Evolutionary conservation across 2,888 invertebrate genomes (phyloP).

Genomic region (Apamea epomidion): DNA sequence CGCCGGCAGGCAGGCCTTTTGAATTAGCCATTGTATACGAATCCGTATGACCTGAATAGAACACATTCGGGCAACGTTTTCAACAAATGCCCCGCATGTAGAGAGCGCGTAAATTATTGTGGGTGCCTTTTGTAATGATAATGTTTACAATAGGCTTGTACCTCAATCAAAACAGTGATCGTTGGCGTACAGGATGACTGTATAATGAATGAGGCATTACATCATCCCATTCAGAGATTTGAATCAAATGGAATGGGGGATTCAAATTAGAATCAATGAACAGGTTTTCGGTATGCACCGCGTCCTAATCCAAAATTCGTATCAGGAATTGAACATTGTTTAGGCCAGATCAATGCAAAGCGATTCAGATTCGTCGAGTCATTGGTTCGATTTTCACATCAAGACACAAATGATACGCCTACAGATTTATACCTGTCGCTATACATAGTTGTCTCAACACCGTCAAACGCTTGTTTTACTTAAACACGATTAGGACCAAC

Average conservation of each 20-base stretch:
- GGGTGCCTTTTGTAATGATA: slow-evolving; percentile 49
- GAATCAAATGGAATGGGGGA: slow-evolving; percentile 25
- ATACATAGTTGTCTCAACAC: slow-evolving; percentile 1
- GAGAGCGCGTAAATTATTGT: slow-evolving; percentile 48
- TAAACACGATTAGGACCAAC: slow-evolving; percentile 29
- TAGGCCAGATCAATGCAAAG: slow-evolving; percentile 23
- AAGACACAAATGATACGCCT: slow-evolving; percentile 17
- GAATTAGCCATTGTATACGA: slow-evolving; percentile 51
- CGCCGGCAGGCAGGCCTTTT: slow-evolving; percentile 36
- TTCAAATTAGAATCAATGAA: slow-evolving; percentile 49
- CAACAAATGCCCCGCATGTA: slow-evolving; percentile 49
- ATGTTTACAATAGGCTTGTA: slow-evolving; percentile 45
- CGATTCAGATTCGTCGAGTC: slow-evolving; percentile 24
- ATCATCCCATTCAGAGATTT: slow-evolving; percentile 41
- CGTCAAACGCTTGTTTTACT: slow-evolving; percentile 30
- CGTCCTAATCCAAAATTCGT: slow-evolving; percentile 21
- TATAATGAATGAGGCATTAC: slow-evolving; percentile 36
- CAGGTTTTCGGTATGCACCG: slow-evolving; percentile 46
- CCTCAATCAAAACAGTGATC: slow-evolving; percentile 49
- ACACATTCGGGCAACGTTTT: slow-evolving; percentile 42
- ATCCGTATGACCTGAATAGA: slow-evolving; percentile 47
- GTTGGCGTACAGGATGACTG: slow-evolving; percentile 15
- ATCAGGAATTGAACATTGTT: slow-evolving; percentile 30
- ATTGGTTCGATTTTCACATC: slow-evolving; percentile 27
- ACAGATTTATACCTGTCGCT: neutral